Evolutionary conservation across 2,113 vertebrate species (phyloP).

Genomic region (Rhinolophus sinicus): DNA sequence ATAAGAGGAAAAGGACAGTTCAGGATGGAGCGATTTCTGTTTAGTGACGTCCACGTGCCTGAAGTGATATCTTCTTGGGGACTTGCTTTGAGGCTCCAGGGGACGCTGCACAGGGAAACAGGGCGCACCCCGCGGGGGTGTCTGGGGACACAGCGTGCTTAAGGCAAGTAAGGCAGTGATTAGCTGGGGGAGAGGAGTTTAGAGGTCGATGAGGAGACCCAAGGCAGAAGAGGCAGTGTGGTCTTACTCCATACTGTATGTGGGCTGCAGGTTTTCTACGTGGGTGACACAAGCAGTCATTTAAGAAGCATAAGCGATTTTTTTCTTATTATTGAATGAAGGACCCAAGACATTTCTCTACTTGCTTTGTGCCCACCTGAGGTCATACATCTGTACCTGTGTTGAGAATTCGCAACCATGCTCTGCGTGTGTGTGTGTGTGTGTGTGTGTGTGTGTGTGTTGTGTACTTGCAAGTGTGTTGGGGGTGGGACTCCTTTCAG

Average conservation of each 20-base stretch:
- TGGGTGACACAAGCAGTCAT: background rate
- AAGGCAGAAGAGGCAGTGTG: background rate
- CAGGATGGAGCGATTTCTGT: background rate
- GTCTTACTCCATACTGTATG: background rate
- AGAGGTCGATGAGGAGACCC: background rate
- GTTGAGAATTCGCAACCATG: background rate
- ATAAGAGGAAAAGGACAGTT: background rate
- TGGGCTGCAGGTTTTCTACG: background rate
- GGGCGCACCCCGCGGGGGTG: background rate
- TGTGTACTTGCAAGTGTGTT: background rate
- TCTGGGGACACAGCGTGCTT: background rate
- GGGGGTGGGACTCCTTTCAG: background rate
- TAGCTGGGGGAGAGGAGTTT: background rate
- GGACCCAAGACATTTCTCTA: background rate
- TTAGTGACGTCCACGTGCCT: slow-evolving; percentile 48
- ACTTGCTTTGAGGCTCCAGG: slow-evolving; percentile 37
- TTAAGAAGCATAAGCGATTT: background rate
- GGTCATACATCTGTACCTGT: background rate
- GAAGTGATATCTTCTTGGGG: background rate
- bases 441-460: background rate
- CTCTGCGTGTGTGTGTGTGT: background rate
- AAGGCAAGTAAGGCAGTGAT: background rate
- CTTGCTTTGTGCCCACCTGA: background rate
- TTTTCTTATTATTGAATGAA: slow-evolving; percentile 5
- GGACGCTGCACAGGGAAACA: background rate